Base-by-base conservation (phyloP, 1,140 invertebrate genomes). In the Andrena cerasifolii region DNA sequence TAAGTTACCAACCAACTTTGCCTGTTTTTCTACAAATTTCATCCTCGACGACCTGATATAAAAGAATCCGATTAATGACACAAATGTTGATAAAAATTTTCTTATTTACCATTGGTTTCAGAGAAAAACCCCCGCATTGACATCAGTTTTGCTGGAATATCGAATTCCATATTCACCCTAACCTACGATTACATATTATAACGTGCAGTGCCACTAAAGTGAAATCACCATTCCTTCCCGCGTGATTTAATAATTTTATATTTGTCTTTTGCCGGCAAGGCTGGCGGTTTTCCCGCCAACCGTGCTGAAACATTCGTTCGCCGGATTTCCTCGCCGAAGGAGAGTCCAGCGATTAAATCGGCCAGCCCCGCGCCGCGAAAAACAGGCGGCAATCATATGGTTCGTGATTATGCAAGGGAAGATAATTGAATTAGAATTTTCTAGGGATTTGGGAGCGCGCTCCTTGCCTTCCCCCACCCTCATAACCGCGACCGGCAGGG, bases 391-490 rank as follows among this genome's bases (percentile, higher is more conserved):
- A 87, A 88, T 88, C 77, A 87, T 82, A 80, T 81, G 81, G 76
- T 79, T 83, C 75, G 79, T 84, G 83, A 88, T 88, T 83, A 86
- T 86, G 78, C 77, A 79, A 40, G 68, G 83, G 80, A 66, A 76
- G 86, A 87, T 87, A 88, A 88, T 88, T 88, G 86, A 88, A 88
- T 88, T 88, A 88, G 85, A 88, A 87, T 88, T 86, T 86, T 78
- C 66, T 83, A 66, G 77, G 80, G 75, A 79, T 78, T 81, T 82
- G 66, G 66, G 79, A 74, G 74, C 59, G 73, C 36, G 36, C 36
- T 40, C 36, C 10, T 40, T 40, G 4, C 36, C 36, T 40, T 10
- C 10, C 36, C 80, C 72, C 72, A 78, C 80, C 84, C 78, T 67
- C 78, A 80, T 79, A 84, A 78, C 80, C 72, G 79, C 68, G 84